A percentile compares a stretch with the other conserved stretches of the same genome.
These are phyloP conservation scores for Scopus umbretta DNA, from an alignment of 2,113 vertebrate genomes.

Conservation along the genomic window DNA sequence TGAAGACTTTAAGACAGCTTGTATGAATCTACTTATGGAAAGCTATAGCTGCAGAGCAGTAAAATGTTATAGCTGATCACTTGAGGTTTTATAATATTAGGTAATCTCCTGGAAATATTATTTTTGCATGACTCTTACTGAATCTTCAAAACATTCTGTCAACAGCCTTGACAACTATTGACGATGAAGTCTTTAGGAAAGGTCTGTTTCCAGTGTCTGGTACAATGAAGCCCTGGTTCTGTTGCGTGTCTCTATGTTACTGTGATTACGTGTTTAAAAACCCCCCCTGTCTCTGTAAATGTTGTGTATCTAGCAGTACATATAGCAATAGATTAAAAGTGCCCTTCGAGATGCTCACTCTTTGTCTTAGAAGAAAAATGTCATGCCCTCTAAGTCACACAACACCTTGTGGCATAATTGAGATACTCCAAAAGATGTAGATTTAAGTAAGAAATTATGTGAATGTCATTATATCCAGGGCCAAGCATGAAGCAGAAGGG, in stretches of 20 bases:
- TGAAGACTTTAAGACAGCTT: conserved; percentile 1
- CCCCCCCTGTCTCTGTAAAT: background rate
- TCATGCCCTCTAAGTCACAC: background rate
- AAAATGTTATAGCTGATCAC: conserved; percentile 43
- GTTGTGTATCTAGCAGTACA: background rate
- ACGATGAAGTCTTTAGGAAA: background rate
- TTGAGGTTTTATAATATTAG: conserved; percentile 50
- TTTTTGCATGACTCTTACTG: background rate
- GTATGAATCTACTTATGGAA: background rate
- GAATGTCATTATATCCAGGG: background rate
- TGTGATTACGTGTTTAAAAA: background rate
- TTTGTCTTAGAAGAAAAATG: background rate
- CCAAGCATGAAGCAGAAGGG: background rate
- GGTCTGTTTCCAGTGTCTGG: background rate
- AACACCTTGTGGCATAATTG: background rate
- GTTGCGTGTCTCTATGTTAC: background rate
- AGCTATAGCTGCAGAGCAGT: background rate
- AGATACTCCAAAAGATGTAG: background rate
- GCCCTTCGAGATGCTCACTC: background rate
- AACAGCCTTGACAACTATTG: background rate
- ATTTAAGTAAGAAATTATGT: background rate
- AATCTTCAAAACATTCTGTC: background rate
- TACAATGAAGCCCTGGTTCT: background rate
- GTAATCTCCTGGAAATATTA: conserved; percentile 51
- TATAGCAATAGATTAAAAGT: background rate